These are phyloP conservation scores for Tupaia tana DNA, from an alignment of 2,113 vertebrate genomes.

Conservation along the genomic window DNA sequence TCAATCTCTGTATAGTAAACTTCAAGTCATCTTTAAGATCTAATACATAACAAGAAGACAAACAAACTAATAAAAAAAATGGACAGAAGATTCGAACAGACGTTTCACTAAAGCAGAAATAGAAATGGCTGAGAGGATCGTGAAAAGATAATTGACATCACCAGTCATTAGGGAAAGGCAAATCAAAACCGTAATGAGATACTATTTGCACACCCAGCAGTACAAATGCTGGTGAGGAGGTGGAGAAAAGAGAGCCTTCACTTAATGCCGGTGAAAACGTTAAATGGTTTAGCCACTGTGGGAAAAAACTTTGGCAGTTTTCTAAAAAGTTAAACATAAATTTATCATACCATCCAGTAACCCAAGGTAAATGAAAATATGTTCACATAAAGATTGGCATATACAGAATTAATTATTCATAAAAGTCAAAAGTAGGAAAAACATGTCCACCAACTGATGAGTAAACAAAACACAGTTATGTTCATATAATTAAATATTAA, in stretches of 20 bases:
- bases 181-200: slow-evolving; percentile 16
- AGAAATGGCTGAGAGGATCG: not conserved
- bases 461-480: not conserved
- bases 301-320: not conserved
- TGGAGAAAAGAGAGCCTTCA: not conserved
- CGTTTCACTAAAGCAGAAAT: not conserved
- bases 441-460: not conserved
- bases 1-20: not conserved
- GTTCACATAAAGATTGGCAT: not conserved
- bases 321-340: not conserved
- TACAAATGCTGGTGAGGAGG: not conserved
- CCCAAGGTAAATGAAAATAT: not conserved
- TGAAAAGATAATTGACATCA: not conserved
- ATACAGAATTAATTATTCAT: not conserved
- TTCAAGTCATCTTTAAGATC: slow-evolving; percentile 28
- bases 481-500: not conserved
- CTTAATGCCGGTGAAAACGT: not conserved
- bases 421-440: not conserved
- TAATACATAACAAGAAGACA: slow-evolving; percentile 4
- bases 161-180: not conserved
- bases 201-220: not conserved
- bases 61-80: not conserved
- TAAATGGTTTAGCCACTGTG: not conserved
- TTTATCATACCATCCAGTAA: not conserved
- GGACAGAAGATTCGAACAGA: not conserved